These are phyloP conservation scores for Brachypterus glaber DNA, from an alignment of 2,888 invertebrate genomes.

Conservation along the genomic window DNA sequence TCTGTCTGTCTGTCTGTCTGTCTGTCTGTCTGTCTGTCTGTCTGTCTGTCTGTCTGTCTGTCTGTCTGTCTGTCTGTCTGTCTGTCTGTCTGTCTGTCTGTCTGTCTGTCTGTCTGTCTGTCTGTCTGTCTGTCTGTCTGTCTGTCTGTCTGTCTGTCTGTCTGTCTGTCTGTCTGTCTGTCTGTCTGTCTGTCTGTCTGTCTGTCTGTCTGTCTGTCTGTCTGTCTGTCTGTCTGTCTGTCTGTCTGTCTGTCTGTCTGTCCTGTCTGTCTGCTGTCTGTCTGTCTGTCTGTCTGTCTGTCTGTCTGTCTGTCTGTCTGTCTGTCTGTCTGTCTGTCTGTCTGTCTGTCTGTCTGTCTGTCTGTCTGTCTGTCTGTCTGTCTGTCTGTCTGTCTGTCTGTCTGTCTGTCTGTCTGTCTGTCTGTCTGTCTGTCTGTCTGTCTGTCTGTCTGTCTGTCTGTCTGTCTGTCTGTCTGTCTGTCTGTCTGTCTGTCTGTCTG, in stretches of 20 bases:
- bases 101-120: constrained; percentile 8
- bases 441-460: constrained; percentile 13
- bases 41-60: constrained; percentile 8
- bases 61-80: constrained; percentile 9
- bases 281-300: constrained; percentile 13
- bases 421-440: constrained; percentile 12
- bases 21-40: constrained; percentile 8
- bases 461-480: constrained; percentile 10
- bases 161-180: constrained; percentile 14
- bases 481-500: constrained; percentile 14
- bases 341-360: constrained; percentile 16
- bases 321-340: constrained; percentile 17
- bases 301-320: constrained; percentile 16
- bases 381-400: constrained; percentile 15
- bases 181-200: constrained; percentile 10
- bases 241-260: constrained; percentile 13
- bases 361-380: constrained; percentile 15
- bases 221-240: constrained; percentile 15
- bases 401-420: constrained; percentile 14
- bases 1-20: constrained; percentile 9
- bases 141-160: constrained; percentile 12
- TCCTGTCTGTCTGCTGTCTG: constrained; percentile 13
- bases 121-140: constrained; percentile 13
- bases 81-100: constrained; percentile 14
- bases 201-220: constrained; percentile 11